phyloP scores from a whole-genome alignment of 2,113 vertebrate species.

The Uria lomvia region DNA sequence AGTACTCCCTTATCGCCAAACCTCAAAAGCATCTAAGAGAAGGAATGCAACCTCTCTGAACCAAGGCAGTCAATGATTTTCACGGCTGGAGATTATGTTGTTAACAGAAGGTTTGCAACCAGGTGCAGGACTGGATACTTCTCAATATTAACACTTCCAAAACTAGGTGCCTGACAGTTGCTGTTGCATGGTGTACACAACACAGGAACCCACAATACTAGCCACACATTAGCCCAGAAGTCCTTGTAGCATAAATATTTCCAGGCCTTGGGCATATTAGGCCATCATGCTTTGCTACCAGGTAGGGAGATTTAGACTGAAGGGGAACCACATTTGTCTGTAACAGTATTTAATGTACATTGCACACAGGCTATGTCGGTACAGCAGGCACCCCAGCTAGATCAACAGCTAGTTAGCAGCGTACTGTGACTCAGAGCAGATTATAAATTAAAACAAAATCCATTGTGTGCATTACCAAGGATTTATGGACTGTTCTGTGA shows the following conservation, averaged over 20 bases:
- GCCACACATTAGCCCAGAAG: background rate
- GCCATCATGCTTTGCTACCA: background rate
- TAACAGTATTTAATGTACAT: background rate
- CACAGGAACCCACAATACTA: background rate
- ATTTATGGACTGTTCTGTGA: constrained; percentile 1
- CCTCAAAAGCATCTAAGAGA: background rate
- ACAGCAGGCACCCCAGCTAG: background rate
- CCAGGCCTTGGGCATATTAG: background rate
- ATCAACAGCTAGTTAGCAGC: background rate
- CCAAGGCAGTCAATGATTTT: background rate
- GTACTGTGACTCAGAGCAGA: background rate
- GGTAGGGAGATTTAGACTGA: background rate
- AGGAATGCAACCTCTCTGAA: background rate
- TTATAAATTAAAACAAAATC: constrained; percentile 13
- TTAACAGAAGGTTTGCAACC: background rate
- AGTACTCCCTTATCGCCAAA: background rate
- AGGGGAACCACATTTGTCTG: background rate
- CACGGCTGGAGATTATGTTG: background rate
- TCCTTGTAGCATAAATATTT: background rate
- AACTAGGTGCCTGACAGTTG: background rate
- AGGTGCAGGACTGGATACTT: background rate
- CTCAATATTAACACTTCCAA: background rate
- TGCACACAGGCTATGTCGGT: background rate
- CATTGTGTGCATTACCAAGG: background rate
- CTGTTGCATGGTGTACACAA: background rate